Evolutionary conservation across 2,888 invertebrate species (phyloP).

Genomic region (Digitonthophagus gazella): DNA sequence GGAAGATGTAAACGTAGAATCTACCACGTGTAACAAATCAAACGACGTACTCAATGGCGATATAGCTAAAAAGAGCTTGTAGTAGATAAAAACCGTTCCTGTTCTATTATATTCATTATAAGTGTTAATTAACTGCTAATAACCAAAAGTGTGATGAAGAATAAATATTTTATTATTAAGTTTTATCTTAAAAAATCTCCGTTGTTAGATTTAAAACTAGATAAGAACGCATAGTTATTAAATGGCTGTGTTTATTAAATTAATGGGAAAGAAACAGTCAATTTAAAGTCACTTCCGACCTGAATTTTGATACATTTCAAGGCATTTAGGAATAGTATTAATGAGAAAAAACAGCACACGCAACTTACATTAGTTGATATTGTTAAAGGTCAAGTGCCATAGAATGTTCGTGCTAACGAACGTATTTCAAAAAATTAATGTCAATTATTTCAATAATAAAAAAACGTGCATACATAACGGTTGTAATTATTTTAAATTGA

Average conservation of each 20-base stretch:
- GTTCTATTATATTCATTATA: background rate
- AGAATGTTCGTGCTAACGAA: background rate
- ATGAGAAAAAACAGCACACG: background rate
- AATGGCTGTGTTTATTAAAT: background rate
- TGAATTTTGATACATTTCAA: background rate
- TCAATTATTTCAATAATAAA: background rate
- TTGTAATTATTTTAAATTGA: background rate
- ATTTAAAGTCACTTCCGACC: no score
- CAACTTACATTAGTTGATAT: background rate
- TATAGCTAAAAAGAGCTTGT: slow-evolving; percentile 6
- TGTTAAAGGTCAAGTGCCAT: background rate
- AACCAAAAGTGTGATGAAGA: background rate
- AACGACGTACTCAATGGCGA: slow-evolving; percentile 4
- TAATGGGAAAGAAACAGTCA: background rate
- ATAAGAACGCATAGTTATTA: background rate
- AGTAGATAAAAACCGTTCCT: background rate
- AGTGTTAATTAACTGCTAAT: background rate
- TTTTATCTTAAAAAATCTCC: background rate
- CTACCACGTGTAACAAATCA: background rate
- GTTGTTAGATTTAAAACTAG: background rate
- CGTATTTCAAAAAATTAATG: background rate
- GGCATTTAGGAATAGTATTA: background rate
- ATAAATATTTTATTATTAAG: background rate
- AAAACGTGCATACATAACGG: background rate
- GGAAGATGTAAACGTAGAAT: background rate